These are phyloP conservation scores for Aphis craccivora DNA, from an alignment of 1,140 invertebrate species.

Conservation along the genomic window DNA sequence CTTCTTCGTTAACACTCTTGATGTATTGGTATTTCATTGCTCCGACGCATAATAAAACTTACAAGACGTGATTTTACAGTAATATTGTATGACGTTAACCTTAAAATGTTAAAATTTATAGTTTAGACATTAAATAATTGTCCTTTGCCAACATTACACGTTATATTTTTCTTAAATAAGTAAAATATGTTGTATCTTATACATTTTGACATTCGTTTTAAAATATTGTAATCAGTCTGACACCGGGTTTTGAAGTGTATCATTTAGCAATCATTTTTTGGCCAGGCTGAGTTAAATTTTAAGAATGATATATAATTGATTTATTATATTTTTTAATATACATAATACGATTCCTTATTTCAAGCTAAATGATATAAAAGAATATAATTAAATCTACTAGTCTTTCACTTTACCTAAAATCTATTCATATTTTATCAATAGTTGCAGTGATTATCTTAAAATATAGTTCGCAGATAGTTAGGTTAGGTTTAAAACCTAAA, in stretches of 20 bases:
- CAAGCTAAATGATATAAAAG: no score
- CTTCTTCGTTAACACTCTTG: not conserved
- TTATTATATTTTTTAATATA: not conserved
- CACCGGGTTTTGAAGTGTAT: not conserved
- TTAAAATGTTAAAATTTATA: not conserved
- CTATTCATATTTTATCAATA: not conserved
- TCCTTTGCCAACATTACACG: not conserved
- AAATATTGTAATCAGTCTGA: not conserved
- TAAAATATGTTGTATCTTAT: not conserved
- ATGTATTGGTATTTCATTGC: not conserved
- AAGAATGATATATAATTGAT: not conserved
- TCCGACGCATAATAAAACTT: not conserved
- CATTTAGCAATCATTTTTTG: not conserved
- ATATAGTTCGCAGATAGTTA: not conserved
- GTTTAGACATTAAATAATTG: not conserved
- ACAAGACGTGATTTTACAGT: not conserved
- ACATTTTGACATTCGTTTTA: not conserved
- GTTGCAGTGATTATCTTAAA: accelerated
- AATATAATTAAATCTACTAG: not conserved
- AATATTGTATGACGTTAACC: not conserved
- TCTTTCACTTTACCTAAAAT: not conserved
- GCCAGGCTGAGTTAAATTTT: not conserved
- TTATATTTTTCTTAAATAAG: not conserved
- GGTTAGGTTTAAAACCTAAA: not conserved
- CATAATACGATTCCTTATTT: not conserved